Conservation (phyloP, 2,113 vertebrate species). For the Pholis gunnellus region DNA sequence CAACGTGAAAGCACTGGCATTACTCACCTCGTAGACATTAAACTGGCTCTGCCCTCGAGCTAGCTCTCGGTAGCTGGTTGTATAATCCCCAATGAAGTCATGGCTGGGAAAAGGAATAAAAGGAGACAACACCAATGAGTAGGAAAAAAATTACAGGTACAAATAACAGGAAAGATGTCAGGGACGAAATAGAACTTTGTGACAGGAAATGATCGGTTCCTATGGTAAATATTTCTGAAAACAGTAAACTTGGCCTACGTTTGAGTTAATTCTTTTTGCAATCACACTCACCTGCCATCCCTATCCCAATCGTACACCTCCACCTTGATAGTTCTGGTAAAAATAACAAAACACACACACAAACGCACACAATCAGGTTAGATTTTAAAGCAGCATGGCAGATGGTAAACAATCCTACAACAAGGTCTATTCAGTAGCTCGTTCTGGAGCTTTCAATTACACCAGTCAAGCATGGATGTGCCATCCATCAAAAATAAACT, state of each 20-base stretch:
- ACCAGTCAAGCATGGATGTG: neutral
- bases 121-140: conserved; percentile 3
- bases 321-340: conserved; percentile 93
- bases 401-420: neutral
- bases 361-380: conserved; percentile 1
- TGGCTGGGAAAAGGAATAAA: conserved; percentile 84
- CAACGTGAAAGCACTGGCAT: conserved; percentile 19
- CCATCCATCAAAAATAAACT: neutral
- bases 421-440: neutral
- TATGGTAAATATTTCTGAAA: neutral
- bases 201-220: neutral
- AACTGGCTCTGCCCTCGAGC: conserved; percentile 95
- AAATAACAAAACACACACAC: conserved; percentile 29
- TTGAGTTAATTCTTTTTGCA: neutral
- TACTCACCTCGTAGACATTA: conserved; percentile 94
- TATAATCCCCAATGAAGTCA: conserved; percentile 98
- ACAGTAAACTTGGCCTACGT: neutral
- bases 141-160: neutral
- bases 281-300: conserved; percentile 89
- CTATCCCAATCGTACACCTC: conserved; percentile 97
- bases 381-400: neutral
- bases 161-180: conserved; percentile 13
- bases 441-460: neutral
- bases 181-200: conserved; percentile 1
- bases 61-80: conserved; percentile 95